Evolutionary conservation across 2,888 invertebrate genomes (phyloP).

Genomic region (Tinea trinotella): DNA sequence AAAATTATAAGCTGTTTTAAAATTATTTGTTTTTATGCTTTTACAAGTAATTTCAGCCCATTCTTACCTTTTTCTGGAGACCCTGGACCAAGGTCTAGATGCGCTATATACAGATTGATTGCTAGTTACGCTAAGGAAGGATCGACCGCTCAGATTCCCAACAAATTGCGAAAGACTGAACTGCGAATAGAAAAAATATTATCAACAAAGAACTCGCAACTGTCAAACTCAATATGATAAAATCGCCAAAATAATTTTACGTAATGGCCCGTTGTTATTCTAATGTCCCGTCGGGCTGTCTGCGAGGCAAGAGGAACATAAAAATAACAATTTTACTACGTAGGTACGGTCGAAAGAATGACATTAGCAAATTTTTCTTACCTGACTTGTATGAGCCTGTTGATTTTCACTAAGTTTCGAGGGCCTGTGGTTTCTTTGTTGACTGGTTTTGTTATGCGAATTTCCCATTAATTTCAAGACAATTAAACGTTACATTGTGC

Average conservation of each 20-base stretch:
- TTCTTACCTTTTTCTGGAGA: slow-evolving; percentile 76
- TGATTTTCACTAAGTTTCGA: slow-evolving; percentile 28
- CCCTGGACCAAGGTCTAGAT: slow-evolving; percentile 77
- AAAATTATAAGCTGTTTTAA: not conserved
- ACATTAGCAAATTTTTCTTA: slow-evolving; percentile 67
- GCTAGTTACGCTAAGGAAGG: slow-evolving; percentile 72
- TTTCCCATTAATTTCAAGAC: slow-evolving; percentile 62
- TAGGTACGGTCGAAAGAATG: slow-evolving; percentile 61
- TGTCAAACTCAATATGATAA: slow-evolving; percentile 24
- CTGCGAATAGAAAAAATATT: slow-evolving; percentile 52
- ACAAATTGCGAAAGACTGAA: slow-evolving; percentile 72
- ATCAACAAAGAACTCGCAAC: slow-evolving; percentile 32
- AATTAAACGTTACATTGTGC: slow-evolving; percentile 28
- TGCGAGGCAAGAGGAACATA: not conserved
- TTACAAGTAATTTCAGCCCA: not conserved
- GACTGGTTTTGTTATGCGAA: slow-evolving; percentile 48
- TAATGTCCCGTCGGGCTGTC: not conserved
- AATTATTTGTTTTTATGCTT: not conserved
- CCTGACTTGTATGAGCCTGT: slow-evolving; percentile 62
- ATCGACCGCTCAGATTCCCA: slow-evolving; percentile 74
- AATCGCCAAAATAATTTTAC: slow-evolving; percentile 4
- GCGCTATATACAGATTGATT: slow-evolving; percentile 74
- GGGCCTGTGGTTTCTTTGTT: slow-evolving; percentile 42
- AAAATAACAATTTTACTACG: slow-evolving; percentile 43
- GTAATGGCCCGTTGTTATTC: not conserved